Percentiles rank a stretch among this genome's conserved stretches.
phyloP scores from a whole-genome alignment of 37 sponge, comb jelly and placozoan species.

The Halichondria panicea region DNA sequence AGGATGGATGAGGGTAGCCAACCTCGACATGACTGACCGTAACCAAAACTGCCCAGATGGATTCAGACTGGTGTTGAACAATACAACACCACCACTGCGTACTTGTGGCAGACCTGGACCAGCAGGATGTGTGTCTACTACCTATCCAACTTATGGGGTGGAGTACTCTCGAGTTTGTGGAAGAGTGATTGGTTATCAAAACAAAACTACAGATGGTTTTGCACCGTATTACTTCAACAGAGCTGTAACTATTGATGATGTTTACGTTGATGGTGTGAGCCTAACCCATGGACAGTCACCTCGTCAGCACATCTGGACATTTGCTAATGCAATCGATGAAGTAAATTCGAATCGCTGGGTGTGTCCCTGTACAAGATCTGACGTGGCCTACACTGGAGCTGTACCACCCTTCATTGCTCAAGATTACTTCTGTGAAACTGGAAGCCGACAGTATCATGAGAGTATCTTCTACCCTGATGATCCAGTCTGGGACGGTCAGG shows the following conservation, averaged over 20 bases:
- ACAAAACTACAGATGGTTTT: neutral
- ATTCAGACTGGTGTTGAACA: too few relatives aligned
- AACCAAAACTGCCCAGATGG: too few relatives aligned
- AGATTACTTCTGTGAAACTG: constrained; percentile 12
- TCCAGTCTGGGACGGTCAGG: constrained; percentile 18
- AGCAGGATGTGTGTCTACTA: too few relatives aligned
- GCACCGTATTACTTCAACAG: neutral
- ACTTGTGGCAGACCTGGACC: too few relatives aligned
- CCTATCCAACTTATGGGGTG: too few relatives aligned
- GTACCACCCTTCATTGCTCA: neutral
- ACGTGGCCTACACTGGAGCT: neutral
- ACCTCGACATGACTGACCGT: too few relatives aligned
- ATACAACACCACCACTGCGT: too few relatives aligned
- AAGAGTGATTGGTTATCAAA: neutral
- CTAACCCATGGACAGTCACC: neutral
- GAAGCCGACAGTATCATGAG: neutral
- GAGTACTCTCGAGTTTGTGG: neutral
- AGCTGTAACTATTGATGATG: neutral
- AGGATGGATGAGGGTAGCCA: too few relatives aligned
- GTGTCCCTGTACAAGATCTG: neutral
- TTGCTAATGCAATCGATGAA: neutral
- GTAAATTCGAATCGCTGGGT: too few relatives aligned
- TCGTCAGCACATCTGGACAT: constrained; percentile 1
- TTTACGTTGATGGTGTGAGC: constrained; percentile 8
- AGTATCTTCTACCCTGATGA: neutral